Percentiles rank a stretch among this genome's conserved stretches.
Conservation (phyloP, 2,888 invertebrate species). For the Spilosoma lubricipeda region DNA sequence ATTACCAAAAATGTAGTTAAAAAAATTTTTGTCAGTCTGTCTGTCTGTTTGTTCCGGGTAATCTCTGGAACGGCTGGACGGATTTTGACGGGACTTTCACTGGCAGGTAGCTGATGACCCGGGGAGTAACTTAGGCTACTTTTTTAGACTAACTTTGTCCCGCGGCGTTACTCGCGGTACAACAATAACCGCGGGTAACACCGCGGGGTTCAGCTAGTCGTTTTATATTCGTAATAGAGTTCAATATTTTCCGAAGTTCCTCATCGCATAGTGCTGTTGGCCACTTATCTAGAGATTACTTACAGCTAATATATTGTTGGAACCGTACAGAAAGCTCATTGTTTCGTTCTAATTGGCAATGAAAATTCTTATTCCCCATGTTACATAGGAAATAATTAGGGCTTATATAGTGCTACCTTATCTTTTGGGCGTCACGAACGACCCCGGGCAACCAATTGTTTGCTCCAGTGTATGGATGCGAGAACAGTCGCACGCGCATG, state of each 20-base stretch:
- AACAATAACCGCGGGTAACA: no score
- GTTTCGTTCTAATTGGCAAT: slow-evolving; percentile 63
- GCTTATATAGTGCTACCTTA: slow-evolving; percentile 79
- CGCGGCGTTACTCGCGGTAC: no score
- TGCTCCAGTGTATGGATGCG: slow-evolving; percentile 32
- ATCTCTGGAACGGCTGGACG: no score
- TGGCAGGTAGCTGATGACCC: no score
- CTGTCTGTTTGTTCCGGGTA: no score
- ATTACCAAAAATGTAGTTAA: no score
- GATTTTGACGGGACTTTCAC: no score
- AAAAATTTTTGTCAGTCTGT: no score
- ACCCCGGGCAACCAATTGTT: slow-evolving; percentile 61
- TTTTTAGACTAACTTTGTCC: no score
- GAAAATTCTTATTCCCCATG: slow-evolving; percentile 61
- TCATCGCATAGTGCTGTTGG: neutral
- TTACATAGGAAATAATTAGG: slow-evolving; percentile 80
- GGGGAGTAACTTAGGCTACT: no score
- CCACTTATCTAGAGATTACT: slow-evolving; percentile 14
- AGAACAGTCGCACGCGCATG: slow-evolving; percentile 43
- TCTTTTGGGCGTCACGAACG: slow-evolving; percentile 71
- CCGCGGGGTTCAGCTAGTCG: no score
- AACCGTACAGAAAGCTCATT: slow-evolving; percentile 55
- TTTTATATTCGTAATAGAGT: neutral
- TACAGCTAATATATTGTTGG: slow-evolving; percentile 22
- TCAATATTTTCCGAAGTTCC: neutral